Percentiles rank a stretch among this genome's conserved stretches.
phyloP scores from a whole-genome alignment of 2,888 invertebrate genomes.

The Drosophila ezoana region DNA sequence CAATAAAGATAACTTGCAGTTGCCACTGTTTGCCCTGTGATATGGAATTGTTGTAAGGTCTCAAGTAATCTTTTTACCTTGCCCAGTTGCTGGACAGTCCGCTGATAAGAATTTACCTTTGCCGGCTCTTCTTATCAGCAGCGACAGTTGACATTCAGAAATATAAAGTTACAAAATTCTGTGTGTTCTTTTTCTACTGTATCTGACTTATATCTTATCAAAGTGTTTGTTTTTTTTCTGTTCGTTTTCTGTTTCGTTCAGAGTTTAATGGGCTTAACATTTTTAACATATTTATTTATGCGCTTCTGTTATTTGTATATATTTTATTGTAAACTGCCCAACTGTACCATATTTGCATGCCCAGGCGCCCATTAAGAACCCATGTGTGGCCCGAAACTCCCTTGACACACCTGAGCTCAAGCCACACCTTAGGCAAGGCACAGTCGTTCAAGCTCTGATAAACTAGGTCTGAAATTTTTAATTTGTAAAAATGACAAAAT shows the following conservation, averaged over 20 bases:
- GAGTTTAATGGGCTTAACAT: slow-evolving; percentile 7
- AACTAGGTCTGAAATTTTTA: not conserved
- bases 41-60: slow-evolving; percentile 9
- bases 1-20: not conserved
- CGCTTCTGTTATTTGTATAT: slow-evolving; percentile 30
- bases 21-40: slow-evolving; percentile 11
- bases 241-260: slow-evolving; percentile 20
- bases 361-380: slow-evolving; percentile 1
- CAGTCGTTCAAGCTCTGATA: slow-evolving; percentile 24
- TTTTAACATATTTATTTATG: slow-evolving; percentile 18
- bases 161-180: slow-evolving; percentile 60
- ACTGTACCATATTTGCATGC: slow-evolving; percentile 8
- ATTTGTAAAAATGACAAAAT: not conserved
- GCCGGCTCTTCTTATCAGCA: slow-evolving; percentile 59
- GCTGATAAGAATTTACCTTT: slow-evolving; percentile 51
- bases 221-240: slow-evolving; percentile 8
- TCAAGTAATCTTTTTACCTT: slow-evolving; percentile 22
- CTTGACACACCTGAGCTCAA: slow-evolving; percentile 19
- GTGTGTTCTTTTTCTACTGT: slow-evolving; percentile 22
- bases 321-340: slow-evolving; percentile 5
- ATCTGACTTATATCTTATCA: slow-evolving; percentile 57
- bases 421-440: slow-evolving; percentile 24
- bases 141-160: slow-evolving; percentile 72
- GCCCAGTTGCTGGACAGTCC: slow-evolving; percentile 30
- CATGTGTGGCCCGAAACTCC: slow-evolving; percentile 24